Conservation (phyloP, 2,797 vertebrate species). For the Anguilla obscura region DNA sequence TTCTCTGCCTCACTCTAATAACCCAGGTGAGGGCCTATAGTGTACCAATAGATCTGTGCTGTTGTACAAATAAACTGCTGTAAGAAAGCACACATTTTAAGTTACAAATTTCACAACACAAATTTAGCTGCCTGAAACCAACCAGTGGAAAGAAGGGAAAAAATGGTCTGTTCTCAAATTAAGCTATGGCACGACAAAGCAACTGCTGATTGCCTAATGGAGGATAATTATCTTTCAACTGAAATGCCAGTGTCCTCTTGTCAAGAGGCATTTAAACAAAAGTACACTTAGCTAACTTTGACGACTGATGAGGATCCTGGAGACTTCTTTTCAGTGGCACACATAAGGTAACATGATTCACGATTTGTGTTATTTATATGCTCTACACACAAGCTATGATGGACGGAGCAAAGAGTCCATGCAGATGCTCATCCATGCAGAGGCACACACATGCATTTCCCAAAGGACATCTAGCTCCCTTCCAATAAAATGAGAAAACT, state of each 20-base stretch:
- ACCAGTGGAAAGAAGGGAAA: neutral
- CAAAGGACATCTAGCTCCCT: neutral
- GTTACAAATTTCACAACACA: neutral
- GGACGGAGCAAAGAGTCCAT: neutral
- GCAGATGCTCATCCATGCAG: neutral
- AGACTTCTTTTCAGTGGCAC: neutral
- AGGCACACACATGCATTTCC: neutral
- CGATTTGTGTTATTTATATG: neutral
- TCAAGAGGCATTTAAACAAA: neutral
- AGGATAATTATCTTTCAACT: constrained; percentile 15
- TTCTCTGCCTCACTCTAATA: neutral
- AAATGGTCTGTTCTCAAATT: neutral
- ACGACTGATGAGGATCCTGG: neutral
- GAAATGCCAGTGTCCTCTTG: neutral
- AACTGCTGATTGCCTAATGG: neutral
- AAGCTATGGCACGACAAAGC: neutral
- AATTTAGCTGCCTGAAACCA: neutral
- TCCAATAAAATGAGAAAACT: neutral
- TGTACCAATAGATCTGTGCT: neutral
- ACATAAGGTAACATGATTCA: neutral
- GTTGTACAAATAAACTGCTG: neutral
- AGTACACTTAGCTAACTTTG: neutral
- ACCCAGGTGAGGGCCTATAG: neutral
- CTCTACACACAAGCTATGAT: neutral
- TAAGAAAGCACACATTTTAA: neutral